These are phyloP conservation scores for Scaptodrosophila latifasciaeformis DNA, from an alignment of 2,888 invertebrate genomes.

Conservation along the genomic window DNA sequence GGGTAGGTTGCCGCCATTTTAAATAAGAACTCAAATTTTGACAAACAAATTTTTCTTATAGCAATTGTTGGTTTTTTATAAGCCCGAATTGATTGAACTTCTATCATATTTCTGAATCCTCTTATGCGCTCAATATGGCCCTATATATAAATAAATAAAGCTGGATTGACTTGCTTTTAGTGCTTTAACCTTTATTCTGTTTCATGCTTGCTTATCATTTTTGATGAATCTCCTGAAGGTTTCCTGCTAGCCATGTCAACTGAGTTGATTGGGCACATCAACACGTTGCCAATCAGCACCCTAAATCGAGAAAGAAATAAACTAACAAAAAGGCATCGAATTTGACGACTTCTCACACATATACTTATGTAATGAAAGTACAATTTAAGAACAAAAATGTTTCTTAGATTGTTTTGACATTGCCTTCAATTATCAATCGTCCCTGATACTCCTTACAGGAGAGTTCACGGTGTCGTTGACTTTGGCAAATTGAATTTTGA, in stretches of 20 bases:
- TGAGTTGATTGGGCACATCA: constrained; percentile 53
- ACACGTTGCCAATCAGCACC: constrained; percentile 59
- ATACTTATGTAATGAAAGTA: constrained; percentile 32
- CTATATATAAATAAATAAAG: too few relatives aligned
- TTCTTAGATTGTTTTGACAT: constrained; percentile 60
- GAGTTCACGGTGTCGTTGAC: constrained; percentile 23
- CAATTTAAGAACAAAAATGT: constrained; percentile 46
- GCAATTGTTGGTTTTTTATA: too few relatives aligned
- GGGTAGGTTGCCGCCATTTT: too few relatives aligned
- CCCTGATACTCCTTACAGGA: constrained; percentile 38
- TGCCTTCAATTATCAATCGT: constrained; percentile 61
- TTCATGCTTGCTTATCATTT: too few relatives aligned
- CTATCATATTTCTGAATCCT: too few relatives aligned
- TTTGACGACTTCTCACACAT: not conserved
- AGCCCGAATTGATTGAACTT: too few relatives aligned
- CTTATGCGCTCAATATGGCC: too few relatives aligned
- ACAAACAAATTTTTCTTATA: too few relatives aligned
- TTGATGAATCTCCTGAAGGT: too few relatives aligned
- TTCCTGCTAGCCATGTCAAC: constrained; percentile 27
- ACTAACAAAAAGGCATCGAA: not conserved
- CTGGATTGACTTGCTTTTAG: constrained; percentile 10
- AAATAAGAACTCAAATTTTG: too few relatives aligned
- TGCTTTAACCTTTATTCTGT: constrained; percentile 9
- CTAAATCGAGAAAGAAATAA: not conserved
- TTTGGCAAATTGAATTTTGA: constrained; percentile 48